Evolutionary conservation across 2,113 vertebrate species (phyloP), one percentile per base, ranked within the genome.

Genomic region (Sialia sialis): DNA sequence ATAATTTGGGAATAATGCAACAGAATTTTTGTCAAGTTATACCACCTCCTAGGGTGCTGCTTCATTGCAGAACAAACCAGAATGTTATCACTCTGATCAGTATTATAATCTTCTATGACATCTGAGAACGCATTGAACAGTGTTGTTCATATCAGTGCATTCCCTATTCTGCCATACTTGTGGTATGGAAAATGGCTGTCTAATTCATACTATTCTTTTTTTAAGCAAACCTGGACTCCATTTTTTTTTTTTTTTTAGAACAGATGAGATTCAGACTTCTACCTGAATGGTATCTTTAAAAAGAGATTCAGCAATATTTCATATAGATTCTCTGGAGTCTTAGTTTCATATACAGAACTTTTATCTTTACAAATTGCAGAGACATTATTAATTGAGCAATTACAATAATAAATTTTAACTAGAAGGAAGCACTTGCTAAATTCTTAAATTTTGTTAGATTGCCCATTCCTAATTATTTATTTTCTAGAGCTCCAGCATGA

Each of bases 51-150:
- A 63, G 19, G 19, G 27, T 75, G 21, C 16, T 87, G 29, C 36
- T 89, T 90, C 58, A 7, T 64, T 94, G 39, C 34, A 78, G 39
- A 93, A 86, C 43, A 93, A 89, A 92, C 34, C n/a, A 83, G 51
- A 41, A 10, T 90, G 5, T 51, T 85, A 48, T 81, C 64, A 52
- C 5, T 81, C 14, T 63, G 74, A 86, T 86, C 44, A 72, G 10
- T 72, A 87, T 84, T 68, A 54, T 22, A 56, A 11, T 64, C 30
- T 59, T 72, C 29, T 46, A 10, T 60, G 62, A 52, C 66, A 68
- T 44, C 29, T 87, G 66, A 90, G 62, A 81, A 54, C 29, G 56
- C 17, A 23, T 17, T 59, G 36, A 89, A 48, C 10, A 0, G 0
- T 62, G 11, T 67, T 67, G 58, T 16, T 48, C 10, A 10, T 15